Conservation (phyloP, 2,888 invertebrate genomes). For the Xanthia icteritia region DNA sequence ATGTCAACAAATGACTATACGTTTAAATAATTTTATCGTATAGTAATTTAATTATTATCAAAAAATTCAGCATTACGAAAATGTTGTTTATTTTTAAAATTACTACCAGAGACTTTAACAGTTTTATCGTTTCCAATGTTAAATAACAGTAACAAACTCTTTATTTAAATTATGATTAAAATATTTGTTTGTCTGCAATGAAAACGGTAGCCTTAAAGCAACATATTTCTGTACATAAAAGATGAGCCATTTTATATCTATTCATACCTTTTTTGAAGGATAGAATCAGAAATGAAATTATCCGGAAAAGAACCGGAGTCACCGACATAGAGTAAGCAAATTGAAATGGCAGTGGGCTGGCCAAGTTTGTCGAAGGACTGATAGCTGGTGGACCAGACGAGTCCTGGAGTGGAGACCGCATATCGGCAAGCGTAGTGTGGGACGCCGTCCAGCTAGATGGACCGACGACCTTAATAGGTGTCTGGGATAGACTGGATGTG, state of each 20-base stretch:
- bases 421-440: too few relatives aligned
- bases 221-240: neutral
- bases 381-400: too few relatives aligned
- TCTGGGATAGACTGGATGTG: too few relatives aligned
- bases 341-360: too few relatives aligned
- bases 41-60: neutral
- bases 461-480: too few relatives aligned
- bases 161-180: neutral
- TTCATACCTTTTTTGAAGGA: too few relatives aligned
- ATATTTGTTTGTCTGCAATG: neutral
- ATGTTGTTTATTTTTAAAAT: neutral
- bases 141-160: neutral
- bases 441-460: too few relatives aligned
- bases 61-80: neutral
- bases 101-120: neutral
- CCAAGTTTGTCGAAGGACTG: too few relatives aligned
- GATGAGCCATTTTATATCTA: neutral
- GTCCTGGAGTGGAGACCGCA: too few relatives aligned
- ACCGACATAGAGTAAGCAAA: too few relatives aligned
- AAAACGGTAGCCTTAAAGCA: neutral
- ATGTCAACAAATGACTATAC: slow-evolving; percentile 11
- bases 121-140: neutral
- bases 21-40: neutral
- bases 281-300: too few relatives aligned
- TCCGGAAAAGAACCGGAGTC: too few relatives aligned